These are phyloP conservation scores for Scolanthus callimorphus DNA, from an alignment of 92 coral and sea anemone genomes.

Conservation along the genomic window DNA sequence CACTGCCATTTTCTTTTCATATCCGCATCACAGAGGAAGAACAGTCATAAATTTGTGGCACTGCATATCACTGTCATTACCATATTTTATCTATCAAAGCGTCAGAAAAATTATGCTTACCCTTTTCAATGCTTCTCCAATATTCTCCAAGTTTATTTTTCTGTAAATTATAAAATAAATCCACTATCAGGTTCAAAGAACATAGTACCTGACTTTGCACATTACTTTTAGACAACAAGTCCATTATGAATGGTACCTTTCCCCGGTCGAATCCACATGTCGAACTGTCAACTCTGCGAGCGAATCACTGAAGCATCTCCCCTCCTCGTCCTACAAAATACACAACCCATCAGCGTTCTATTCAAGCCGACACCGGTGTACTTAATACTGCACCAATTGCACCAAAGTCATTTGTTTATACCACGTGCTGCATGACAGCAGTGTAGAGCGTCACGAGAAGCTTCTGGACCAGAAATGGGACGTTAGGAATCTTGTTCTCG, in stretches of 20 bases:
- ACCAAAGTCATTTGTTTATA: too few species aligned
- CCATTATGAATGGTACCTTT: too few species aligned
- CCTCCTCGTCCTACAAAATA: constrained; percentile 92
- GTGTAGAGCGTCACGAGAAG: constrained; percentile 67
- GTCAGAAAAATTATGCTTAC: too few species aligned
- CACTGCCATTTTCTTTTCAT: too few species aligned
- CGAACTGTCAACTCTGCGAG: constrained; percentile 55
- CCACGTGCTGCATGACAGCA: constrained; percentile 79
- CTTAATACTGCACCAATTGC: too few species aligned
- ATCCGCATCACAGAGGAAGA: too few species aligned
- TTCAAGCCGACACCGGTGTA: too few species aligned
- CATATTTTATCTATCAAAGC: too few species aligned
- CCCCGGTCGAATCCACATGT: constrained; percentile 8
- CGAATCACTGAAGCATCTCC: constrained; percentile 94
- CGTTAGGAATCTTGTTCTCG: constrained; percentile 77
- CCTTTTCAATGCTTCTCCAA: constrained; percentile 80
- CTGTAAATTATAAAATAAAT: constrained; percentile 12
- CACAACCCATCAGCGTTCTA: too few species aligned
- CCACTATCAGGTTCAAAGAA: neutral
- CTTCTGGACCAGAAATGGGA: constrained; percentile 81
- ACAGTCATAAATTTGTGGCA: too few species aligned
- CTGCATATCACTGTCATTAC: too few species aligned
- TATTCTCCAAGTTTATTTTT: constrained; percentile 43
- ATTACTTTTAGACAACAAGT: neutral
- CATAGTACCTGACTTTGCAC: too few species aligned